Evolutionary conservation across 2,797 vertebrate genomes (phyloP).

Genomic region (Sternotherus odoratus): DNA sequence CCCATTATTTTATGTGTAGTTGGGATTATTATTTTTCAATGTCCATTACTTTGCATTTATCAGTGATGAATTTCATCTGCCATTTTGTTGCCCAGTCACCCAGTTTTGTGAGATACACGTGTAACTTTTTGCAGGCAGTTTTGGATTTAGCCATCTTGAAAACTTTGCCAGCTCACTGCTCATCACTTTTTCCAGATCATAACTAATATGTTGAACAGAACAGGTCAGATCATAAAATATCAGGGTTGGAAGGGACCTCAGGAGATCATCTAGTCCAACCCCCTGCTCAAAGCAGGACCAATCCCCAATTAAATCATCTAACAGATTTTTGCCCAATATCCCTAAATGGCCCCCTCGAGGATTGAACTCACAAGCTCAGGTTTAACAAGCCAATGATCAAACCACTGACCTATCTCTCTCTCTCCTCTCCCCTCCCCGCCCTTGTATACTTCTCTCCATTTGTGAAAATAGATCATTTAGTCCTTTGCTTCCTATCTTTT

Average conservation of each 20-base stretch:
- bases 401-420: too few relatives aligned
- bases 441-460: background rate
- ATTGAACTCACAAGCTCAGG: too few relatives aligned
- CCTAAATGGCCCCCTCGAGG: too few relatives aligned
- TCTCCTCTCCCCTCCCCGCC: too few relatives aligned
- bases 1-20: background rate
- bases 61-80: background rate
- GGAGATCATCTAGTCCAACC: too few relatives aligned
- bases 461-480: background rate
- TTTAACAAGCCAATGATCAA: too few relatives aligned
- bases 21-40: background rate
- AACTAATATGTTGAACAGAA: too few relatives aligned
- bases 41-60: background rate
- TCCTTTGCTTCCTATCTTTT: background rate
- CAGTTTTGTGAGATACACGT: background rate
- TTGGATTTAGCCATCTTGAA: background rate
- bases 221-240: background rate
- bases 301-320: too few relatives aligned
- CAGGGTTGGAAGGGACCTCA: too few relatives aligned
- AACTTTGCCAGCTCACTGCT: background rate
- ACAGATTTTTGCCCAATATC: too few relatives aligned
- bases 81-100: background rate
- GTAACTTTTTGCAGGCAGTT: background rate
- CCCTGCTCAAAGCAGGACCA: too few relatives aligned
- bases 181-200: background rate